Percentiles rank a stretch among this genome's conserved stretches.
Conservation (phyloP, 1,140 invertebrate species). For the Nasonia longicornis region DNA sequence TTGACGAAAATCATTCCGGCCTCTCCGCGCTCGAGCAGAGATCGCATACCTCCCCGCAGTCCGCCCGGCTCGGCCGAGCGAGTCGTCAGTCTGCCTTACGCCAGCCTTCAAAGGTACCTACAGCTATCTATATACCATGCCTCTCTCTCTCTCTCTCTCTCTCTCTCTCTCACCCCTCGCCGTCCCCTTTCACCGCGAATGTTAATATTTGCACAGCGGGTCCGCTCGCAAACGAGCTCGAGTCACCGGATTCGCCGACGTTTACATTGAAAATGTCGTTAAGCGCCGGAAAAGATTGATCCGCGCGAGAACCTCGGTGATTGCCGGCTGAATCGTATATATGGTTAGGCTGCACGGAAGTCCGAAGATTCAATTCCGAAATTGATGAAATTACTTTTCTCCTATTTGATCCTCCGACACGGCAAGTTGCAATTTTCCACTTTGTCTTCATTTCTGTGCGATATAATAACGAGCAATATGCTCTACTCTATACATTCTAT, state of each 20-base stretch:
- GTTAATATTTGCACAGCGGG: neutral
- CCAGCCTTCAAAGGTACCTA: conserved; percentile 65
- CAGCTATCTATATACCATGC: neutral
- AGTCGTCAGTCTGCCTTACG: conserved; percentile 62
- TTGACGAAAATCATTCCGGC: conserved; percentile 62
- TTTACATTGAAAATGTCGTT: neutral
- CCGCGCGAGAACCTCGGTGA: neutral
- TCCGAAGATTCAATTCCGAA: too few species aligned
- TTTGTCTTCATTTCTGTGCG: too few species aligned
- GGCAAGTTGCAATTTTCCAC: too few species aligned
- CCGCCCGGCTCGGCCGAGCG: conserved; percentile 63
- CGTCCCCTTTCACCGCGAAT: neutral
- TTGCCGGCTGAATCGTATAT: neutral
- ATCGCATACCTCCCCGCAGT: conserved; percentile 57
- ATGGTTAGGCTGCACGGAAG: neutral
- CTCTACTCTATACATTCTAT: neutral
- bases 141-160: too few species aligned
- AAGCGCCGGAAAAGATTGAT: neutral
- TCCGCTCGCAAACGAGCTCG: neutral
- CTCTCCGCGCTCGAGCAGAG: conserved; percentile 61
- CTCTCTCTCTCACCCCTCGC: too few species aligned
- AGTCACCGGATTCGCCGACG: neutral
- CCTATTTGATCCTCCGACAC: too few species aligned
- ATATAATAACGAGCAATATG: too few species aligned
- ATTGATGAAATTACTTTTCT: too few species aligned